Conservation (phyloP, 2,888 invertebrate genomes). For the Tenodera sinensis region DNA sequence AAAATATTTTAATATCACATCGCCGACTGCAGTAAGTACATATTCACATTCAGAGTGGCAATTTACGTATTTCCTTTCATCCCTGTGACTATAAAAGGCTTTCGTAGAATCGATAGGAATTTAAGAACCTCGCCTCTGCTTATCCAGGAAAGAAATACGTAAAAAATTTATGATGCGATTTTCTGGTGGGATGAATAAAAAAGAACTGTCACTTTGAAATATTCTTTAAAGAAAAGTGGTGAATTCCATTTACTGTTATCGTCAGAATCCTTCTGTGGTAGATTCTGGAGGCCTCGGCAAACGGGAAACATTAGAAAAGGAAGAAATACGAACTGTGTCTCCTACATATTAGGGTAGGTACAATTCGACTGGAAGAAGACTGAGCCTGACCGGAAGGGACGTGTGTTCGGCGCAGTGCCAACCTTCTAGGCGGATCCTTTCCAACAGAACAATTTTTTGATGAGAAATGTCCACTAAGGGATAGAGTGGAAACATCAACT, state of each 20-base stretch:
- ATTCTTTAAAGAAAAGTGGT: background rate
- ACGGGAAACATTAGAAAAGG: background rate
- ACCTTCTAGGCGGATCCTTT: background rate
- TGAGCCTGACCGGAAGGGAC: background rate
- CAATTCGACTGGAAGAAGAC: background rate
- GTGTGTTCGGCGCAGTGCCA: slow-evolving; percentile 1
- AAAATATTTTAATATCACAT: no score
- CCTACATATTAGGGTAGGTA: background rate
- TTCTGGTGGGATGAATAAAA: background rate
- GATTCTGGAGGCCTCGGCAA: background rate
- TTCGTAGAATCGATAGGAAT: background rate
- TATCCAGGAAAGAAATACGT: background rate
- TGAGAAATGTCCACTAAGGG: background rate
- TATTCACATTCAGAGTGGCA: no score
- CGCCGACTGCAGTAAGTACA: no score
- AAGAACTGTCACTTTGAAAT: background rate
- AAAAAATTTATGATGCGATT: background rate
- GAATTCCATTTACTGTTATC: background rate
- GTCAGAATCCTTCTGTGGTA: background rate
- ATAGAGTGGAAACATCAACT: background rate
- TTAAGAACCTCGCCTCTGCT: background rate
- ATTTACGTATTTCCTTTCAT: background rate
- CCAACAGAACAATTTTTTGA: background rate
- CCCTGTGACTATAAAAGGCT: background rate
- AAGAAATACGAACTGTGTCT: background rate